Base-by-base conservation (phyloP, 2,888 invertebrate genomes). In the Pyralis farinalis region DNA sequence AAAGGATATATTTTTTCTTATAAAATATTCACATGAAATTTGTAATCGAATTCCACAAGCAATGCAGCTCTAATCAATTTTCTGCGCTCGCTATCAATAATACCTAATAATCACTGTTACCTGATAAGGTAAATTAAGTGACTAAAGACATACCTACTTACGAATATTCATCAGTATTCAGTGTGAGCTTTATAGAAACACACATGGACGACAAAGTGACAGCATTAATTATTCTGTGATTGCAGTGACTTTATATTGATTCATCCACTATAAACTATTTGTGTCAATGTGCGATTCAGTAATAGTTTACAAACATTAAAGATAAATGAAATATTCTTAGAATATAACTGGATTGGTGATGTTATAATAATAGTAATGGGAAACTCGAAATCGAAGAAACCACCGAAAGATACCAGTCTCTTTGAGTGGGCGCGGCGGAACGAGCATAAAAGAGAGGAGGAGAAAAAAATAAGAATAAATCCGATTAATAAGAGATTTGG, bases 381-480 rank as follows among this genome's bases (percentile, higher is more conserved):
- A 7, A 88, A 84, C 58, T 64, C 74, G 7, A 78, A 83, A 51
- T 83, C 80, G 1, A 86, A 80, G 55, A 83, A 75, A 42, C 70
- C 76, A 40, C 82, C 77, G 51, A 84, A 84, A 50, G 80, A 86
- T 1, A 81, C 77, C 43, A 77, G 74, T 42, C 80, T 89, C 55
- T 89, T 90, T 43, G 85, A 79, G 12, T 60, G 80, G 3, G 81
- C 83, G 44, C 71, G 68, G 54, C 72, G 72, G 77, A 82, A 74
- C 53, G 83, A 87, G 49, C 71, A 73, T 46, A 72, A 67, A 46
- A 54, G 69, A 3, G 77, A 79, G 29, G 79, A 82, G 40, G 69
- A 67, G 42, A 69, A 60, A 47, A 81, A 79, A 54, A 73, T 71
- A 44, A 66, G 65, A 9, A 49, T 51, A 10, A 71, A 75, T 37